These are phyloP conservation scores for Neuroterus valhalla DNA, from an alignment of 1,140 invertebrate species.

Conservation along the genomic window DNA sequence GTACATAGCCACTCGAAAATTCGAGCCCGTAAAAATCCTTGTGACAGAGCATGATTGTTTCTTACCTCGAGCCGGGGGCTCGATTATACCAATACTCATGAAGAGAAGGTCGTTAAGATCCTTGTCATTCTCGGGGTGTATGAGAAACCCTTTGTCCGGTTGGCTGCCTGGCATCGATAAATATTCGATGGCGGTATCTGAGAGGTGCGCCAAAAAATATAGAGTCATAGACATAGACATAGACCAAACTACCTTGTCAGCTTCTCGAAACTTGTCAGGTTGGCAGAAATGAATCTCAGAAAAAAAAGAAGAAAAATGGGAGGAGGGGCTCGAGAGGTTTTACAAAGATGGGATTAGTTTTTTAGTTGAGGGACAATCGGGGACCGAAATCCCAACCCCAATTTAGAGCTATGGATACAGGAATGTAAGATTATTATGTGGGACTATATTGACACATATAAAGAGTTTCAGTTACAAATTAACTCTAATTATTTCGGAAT, in stretches of 20 bases:
- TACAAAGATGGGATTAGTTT: slow-evolving; percentile 59
- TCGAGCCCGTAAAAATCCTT: slow-evolving; percentile 53
- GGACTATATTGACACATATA: too few relatives aligned
- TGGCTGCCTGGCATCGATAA: slow-evolving; percentile 55
- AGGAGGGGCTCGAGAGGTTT: slow-evolving; percentile 33
- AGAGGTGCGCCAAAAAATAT: slow-evolving; percentile 47
- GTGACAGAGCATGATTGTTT: slow-evolving; percentile 46
- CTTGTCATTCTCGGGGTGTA: slow-evolving; percentile 57
- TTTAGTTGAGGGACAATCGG: slow-evolving; percentile 47
- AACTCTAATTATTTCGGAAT: too few relatives aligned
- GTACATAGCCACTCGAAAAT: slow-evolving; percentile 31
- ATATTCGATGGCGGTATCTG: slow-evolving; percentile 59
- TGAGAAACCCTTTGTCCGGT: slow-evolving; percentile 54
- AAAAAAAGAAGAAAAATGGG: slow-evolving; percentile 25
- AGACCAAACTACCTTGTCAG: slow-evolving; percentile 49
- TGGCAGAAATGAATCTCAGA: slow-evolving; percentile 37
- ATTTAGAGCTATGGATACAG: too few relatives aligned
- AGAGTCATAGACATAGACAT: slow-evolving; percentile 29
- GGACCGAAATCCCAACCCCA: slow-evolving; percentile 26
- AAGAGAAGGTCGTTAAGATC: slow-evolving; percentile 65
- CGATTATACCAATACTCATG: slow-evolving; percentile 61
- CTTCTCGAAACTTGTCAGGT: slow-evolving; percentile 57
- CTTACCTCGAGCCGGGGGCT: slow-evolving; percentile 49
- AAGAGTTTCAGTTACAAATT: too few relatives aligned
- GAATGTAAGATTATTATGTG: too few relatives aligned